Base-by-base conservation (phyloP, 2,113 vertebrate species). In the Pteronura brasiliensis region DNA sequence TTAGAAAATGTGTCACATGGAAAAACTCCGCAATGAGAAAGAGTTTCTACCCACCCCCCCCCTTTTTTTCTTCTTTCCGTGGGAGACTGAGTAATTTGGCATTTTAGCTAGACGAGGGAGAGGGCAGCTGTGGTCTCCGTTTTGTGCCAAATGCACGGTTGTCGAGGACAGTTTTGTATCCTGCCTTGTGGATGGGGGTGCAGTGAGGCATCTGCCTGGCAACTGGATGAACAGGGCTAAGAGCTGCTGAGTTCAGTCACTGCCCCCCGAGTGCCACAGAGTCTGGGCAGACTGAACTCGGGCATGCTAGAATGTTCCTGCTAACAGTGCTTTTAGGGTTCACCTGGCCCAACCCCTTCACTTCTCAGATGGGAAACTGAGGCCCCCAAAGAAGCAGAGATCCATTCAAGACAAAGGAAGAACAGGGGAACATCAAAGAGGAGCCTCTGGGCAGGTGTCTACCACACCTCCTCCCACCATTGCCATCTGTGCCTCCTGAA, bases 1-100 rank as follows among this genome's bases (percentile, higher is more conserved):
- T 97, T 98, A 98, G 95, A 96, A 97, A 96, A 93, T 88, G 93
- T 97, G 97, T 98, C 97, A 97, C 93, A 93, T 86, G 98, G 97
- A 98, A 98, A 98, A 98, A 97, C 86, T 94, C 84, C 82, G 49
- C 95, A 88, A 79, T 23, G 44, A 97, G 93, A 95, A 94, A 90
- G 42, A 59, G 52, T 67, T 92, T 72, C 82, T 90, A n/a, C 34
- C 39, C 57, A 20, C 47, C 34, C 39, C 49, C 29, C 52, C 29
- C 49, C 23, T 42, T 42, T 47, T 85, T 76, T 74, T 42, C 21
- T 81, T 67, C 90, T 90, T 96, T 96, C 97, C 83, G 74, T 93
- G 90, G 88, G 81, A 96, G 95, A 95, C 39, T 97, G 95, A 98
- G 93, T 98, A 98, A 98, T 95, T 61, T 82, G 93, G 92, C 92